Evolutionary conservation across 2,888 invertebrate genomes (phyloP).

Genomic region (Drosophila prostipennis): DNA sequence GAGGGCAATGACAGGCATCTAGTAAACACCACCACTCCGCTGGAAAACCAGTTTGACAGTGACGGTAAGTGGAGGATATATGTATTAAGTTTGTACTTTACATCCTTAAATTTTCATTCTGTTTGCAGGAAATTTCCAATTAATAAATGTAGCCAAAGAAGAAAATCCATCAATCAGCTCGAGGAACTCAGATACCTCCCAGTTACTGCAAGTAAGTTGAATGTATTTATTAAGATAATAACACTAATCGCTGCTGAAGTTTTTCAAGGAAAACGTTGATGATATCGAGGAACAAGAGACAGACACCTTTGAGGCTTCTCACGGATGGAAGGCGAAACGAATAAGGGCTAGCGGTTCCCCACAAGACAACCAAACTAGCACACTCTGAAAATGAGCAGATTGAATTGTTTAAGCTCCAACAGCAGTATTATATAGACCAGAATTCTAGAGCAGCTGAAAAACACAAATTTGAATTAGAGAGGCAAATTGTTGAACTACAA

Average conservation of each 20-base stretch:
- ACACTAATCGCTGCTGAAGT: neutral
- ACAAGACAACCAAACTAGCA: neutral
- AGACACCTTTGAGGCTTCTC: neutral
- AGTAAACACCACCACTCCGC: neutral
- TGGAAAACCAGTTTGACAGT: constrained; percentile 24
- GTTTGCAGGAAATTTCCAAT: constrained; percentile 8
- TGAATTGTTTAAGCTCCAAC: constrained; percentile 17
- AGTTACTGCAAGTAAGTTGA: neutral
- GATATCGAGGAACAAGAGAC: neutral
- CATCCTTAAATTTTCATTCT: no score
- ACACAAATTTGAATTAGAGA: constrained; percentile 24
- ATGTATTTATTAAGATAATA: neutral
- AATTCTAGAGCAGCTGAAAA: constrained; percentile 16
- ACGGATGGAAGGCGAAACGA: neutral
- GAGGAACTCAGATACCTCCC: neutral
- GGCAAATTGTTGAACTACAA: constrained; percentile 3
- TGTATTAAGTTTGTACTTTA: neutral
- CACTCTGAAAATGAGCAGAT: constrained; percentile 4
- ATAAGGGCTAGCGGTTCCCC: neutral
- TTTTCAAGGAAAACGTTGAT: constrained; percentile 1
- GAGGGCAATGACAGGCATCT: neutral
- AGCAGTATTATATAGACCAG: constrained; percentile 13
- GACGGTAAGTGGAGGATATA: neutral
- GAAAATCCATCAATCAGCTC: constrained; percentile 2
- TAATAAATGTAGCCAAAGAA: constrained; percentile 2